Conservation (phyloP, 1,140 invertebrate species). For the Drosophila orosa region DNA sequence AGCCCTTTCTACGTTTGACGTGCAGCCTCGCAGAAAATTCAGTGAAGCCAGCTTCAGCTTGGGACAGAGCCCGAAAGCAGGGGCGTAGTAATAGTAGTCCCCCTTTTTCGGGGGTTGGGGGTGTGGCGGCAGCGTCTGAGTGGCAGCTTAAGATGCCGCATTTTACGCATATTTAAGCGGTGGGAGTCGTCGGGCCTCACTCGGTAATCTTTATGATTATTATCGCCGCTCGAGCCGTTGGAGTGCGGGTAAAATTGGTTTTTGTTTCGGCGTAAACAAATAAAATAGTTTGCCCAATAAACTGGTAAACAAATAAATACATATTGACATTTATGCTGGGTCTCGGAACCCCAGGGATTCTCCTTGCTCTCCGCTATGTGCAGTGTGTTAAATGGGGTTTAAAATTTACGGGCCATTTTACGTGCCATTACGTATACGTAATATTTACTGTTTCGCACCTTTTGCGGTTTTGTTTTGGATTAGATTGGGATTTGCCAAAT, state of each 20-base stretch:
- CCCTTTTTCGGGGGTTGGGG: slow-evolving; percentile 9
- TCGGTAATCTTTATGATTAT: slow-evolving; percentile 55
- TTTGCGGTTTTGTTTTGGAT: slow-evolving; percentile 22
- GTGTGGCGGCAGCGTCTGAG: slow-evolving; percentile 16
- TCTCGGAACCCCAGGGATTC: neutral
- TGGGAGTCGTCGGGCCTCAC: neutral
- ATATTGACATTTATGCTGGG: slow-evolving; percentile 38
- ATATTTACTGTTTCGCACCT: slow-evolving; percentile 40
- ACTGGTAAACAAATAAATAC: slow-evolving; percentile 70
- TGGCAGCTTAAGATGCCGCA: slow-evolving; percentile 51
- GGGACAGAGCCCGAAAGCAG: slow-evolving; percentile 4
- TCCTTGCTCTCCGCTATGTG: neutral
- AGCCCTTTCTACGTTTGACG: slow-evolving; percentile 72
- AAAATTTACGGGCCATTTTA: slow-evolving; percentile 27
- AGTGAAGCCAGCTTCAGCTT: slow-evolving; percentile 49
- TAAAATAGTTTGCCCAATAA: slow-evolving; percentile 63
- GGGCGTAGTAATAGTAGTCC: neutral
- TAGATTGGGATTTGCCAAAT: slow-evolving; percentile 9
- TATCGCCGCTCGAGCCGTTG: slow-evolving; percentile 29
- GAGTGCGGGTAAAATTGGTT: slow-evolving; percentile 29
- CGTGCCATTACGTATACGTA: slow-evolving; percentile 36
- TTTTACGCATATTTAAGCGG: slow-evolving; percentile 60
- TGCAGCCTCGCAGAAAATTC: slow-evolving; percentile 79
- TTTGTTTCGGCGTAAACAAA: slow-evolving; percentile 68
- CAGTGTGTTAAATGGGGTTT: slow-evolving; percentile 35